Conservation (phyloP, 2,888 invertebrate genomes). For the Drosophila austrosaltans region DNA sequence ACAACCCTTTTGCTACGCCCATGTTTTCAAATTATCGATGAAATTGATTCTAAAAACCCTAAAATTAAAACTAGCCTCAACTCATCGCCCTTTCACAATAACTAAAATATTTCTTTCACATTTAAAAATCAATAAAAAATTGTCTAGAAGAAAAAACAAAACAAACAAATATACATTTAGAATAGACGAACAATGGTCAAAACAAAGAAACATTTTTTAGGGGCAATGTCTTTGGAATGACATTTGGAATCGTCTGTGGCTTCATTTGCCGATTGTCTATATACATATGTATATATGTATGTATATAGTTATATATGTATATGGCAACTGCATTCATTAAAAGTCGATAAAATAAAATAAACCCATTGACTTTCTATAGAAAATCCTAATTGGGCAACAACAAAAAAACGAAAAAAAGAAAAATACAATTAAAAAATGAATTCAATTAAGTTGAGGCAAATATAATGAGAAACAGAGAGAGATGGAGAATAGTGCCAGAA, state of each 20-base stretch:
- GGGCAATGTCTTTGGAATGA: slow-evolving; percentile 13
- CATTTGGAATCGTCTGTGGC: slow-evolving; percentile 7
- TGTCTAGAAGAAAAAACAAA: background rate
- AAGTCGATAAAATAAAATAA: slow-evolving; percentile 70
- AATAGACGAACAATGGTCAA: slow-evolving; percentile 52
- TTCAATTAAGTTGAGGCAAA: slow-evolving; percentile 59
- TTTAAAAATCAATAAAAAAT: slow-evolving; percentile 68
- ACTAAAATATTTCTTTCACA: slow-evolving; percentile 41
- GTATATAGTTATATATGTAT: slow-evolving; percentile 14
- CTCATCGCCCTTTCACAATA: slow-evolving; percentile 11
- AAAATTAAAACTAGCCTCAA: background rate
- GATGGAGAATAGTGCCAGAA: background rate
- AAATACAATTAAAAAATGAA: slow-evolving; percentile 62
- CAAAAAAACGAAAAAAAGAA: slow-evolving; percentile 30
- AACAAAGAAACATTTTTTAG: slow-evolving; percentile 6
- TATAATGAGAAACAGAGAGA: slow-evolving; percentile 26
- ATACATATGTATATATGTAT: background rate
- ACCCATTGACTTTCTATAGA: slow-evolving; percentile 72
- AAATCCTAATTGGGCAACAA: slow-evolving; percentile 72
- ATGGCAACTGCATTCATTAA: slow-evolving; percentile 62
- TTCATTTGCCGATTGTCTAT: slow-evolving; percentile 12
- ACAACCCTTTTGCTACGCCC: slow-evolving; percentile 8
- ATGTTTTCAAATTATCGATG: background rate
- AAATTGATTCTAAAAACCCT: background rate
- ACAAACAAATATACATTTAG: background rate